Evolutionary conservation across 2,888 invertebrate species (phyloP).

Genomic region (Chorisops tibialis): DNA sequence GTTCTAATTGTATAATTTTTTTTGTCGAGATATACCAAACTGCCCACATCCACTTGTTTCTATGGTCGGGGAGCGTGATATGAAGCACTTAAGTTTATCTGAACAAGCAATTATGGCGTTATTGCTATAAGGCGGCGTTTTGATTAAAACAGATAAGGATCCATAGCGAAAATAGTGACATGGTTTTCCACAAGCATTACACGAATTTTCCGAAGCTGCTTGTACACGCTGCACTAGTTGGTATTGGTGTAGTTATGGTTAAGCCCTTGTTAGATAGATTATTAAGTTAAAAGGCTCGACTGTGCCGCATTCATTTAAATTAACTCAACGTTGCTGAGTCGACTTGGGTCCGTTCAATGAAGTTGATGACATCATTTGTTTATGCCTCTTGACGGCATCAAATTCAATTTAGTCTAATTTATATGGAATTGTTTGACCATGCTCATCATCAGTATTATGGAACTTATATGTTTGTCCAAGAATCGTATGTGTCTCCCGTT

Average conservation of each 20-base stretch:
- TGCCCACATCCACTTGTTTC: constrained; percentile 12
- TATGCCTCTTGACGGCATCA: constrained; percentile 35
- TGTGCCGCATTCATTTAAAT: constrained; percentile 18
- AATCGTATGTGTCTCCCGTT: too few relatives aligned
- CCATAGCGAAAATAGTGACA: neutral
- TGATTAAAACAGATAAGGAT: constrained; percentile 12
- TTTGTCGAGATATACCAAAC: neutral
- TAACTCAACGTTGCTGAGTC: neutral
- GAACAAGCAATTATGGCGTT: constrained; percentile 17
- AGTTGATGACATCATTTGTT: constrained; percentile 34
- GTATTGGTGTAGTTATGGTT: neutral
- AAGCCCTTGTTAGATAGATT: constrained; percentile 8
- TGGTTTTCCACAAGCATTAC: neutral
- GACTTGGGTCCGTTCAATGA: neutral
- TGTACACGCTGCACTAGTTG: neutral
- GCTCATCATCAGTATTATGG: constrained; percentile 14
- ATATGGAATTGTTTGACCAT: constrained; percentile 37
- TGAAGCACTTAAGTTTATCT: constrained; percentile 9
- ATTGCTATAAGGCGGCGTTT: constrained; percentile 17
- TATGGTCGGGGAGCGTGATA: constrained; percentile 1
- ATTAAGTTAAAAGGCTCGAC: constrained; percentile 22
- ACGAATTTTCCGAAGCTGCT: neutral
- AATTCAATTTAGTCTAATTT: constrained; percentile 38
- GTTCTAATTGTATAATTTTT: constrained; percentile 22
- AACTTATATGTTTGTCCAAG: too few relatives aligned